Evolutionary conservation across 2,113 vertebrate genomes (phyloP).

Genomic region (Vulpes lagopus): DNA sequence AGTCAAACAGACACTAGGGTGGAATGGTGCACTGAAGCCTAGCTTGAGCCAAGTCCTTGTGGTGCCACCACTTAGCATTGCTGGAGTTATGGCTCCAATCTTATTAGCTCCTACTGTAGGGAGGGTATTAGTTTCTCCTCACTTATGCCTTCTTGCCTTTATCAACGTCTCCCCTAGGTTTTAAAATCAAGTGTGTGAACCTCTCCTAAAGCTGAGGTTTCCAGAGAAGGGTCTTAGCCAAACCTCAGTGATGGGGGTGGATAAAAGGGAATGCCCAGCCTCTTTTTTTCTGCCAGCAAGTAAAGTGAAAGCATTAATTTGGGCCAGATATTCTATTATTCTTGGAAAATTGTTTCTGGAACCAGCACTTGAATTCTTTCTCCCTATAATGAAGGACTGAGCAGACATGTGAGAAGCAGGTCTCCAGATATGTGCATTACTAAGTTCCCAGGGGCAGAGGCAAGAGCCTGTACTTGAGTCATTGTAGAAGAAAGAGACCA

Average conservation of each 20-base stretch:
- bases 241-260: neutral
- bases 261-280: constrained; percentile 47
- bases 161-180: neutral
- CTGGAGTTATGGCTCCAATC: neutral
- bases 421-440: constrained; percentile 43
- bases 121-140: constrained; percentile 43
- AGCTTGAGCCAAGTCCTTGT: neutral
- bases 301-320: constrained; percentile 43
- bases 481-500: constrained; percentile 57
- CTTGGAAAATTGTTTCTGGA: constrained; percentile 69
- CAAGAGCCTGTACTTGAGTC: constrained; percentile 20
- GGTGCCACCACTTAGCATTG: neutral
- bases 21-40: neutral
- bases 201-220: neutral
- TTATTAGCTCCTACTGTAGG: constrained; percentile 37
- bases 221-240: constrained; percentile 36
- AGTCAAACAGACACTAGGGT: neutral
- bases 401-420: constrained; percentile 39
- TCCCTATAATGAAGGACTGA: constrained; percentile 54
- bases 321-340: constrained; percentile 55
- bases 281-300: constrained; percentile 49
- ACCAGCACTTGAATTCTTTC: constrained; percentile 42
- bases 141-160: neutral
- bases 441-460: constrained; percentile 2
- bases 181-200: neutral